Base-by-base conservation (phyloP, 1,140 invertebrate genomes). In the Halictus rubicundus region DNA sequence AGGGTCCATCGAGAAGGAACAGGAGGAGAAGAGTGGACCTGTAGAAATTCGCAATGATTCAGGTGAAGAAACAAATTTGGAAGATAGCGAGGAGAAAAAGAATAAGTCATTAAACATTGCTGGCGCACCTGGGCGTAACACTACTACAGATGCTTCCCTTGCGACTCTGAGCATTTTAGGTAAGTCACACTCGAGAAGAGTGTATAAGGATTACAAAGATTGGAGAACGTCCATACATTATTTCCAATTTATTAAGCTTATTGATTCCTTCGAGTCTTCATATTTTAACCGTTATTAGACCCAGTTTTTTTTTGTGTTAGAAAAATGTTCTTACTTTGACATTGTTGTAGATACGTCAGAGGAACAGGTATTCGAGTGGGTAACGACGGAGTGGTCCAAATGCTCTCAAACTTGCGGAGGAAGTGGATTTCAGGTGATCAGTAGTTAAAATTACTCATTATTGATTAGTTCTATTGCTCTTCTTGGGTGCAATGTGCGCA, bases 351-450 rank as follows among this genome's bases (percentile, higher is more conserved):
- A 93, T 54, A 75, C 88, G 70, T 80, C 89, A 9, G 94, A 94
- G 57, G 94, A 94, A 75, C 92, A 95, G 77, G 94, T 95, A 86
- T 97, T 97, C 88, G 95, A 96, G 85, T 98, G 97, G 97, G 93
- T 95, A 79, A 95, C 96, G 9, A 96, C 96, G 1, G 95, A 97
- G 39, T 98, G 97, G 97, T 97, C 97, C 2, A 94, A 95, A 42
- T 99, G 98, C 92, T 97, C 97, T 4, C 95, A 96, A 87, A 95
- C 96, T 14, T 99, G 98, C 89, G 98, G 97, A 12, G 96, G 96
- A 49, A 95, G 95, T 71, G 97, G 97, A 80, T 94, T 94, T 82
- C 94, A 95, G 89, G 94, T 94, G 90, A 87, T 14, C 14, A 27
- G 6, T 5, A 21, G 19, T 42, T 42, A 0, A 42, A 42, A 32